Conservation (phyloP, 1,140 invertebrate species). For the Rhagoletis zephyria region DNA sequence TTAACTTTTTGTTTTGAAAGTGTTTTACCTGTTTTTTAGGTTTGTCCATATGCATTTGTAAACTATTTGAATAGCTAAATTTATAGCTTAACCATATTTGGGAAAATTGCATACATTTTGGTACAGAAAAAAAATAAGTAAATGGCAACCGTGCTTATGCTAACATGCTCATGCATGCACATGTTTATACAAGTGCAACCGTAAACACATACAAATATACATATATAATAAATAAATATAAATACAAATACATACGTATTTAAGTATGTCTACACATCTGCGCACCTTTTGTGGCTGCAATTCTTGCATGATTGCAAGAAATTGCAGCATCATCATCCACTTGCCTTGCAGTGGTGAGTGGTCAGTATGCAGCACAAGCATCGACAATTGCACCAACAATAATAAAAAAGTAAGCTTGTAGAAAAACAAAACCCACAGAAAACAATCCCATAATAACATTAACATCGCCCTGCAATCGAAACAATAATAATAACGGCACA, state of each 20-base stretch:
- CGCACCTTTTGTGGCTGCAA: background rate
- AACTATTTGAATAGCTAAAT: too few species aligned
- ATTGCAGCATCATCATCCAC: conserved; percentile 46
- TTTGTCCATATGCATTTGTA: too few species aligned
- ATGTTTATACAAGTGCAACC: background rate
- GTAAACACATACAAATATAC: background rate
- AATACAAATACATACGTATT: background rate
- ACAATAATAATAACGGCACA: conserved; percentile 36
- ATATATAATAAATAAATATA: background rate
- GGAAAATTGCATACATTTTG: too few species aligned
- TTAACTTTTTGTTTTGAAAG: too few species aligned
- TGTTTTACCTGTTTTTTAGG: too few species aligned
- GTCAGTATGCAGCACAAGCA: background rate
- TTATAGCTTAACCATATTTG: too few species aligned
- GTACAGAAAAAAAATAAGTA: too few species aligned
- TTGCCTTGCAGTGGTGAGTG: conserved; percentile 3
- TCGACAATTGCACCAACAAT: background rate
- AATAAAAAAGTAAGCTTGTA: background rate
- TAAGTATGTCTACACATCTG: background rate
- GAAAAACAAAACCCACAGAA: background rate
- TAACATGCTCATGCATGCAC: background rate
- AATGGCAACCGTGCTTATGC: too few species aligned
- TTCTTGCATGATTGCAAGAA: conserved; percentile 32
- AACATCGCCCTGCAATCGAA: background rate
- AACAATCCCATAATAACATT: conserved; percentile 12